Base-by-base conservation (phyloP, 1,140 invertebrate genomes). In the Gonioctena quinquepunctata region DNA sequence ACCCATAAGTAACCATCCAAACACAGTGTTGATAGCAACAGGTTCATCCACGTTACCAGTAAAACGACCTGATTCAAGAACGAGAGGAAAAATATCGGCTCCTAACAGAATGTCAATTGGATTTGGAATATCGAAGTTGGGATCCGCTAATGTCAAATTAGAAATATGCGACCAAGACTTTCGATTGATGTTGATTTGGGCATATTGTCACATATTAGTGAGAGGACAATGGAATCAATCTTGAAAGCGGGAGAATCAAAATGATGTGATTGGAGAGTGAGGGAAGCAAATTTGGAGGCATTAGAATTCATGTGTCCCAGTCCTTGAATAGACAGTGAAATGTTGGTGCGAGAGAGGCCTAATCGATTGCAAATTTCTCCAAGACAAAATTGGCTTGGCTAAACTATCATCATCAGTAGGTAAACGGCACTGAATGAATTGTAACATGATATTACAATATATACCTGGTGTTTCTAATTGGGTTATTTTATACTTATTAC, bases 1-100 rank as follows among this genome's bases (percentile, higher is more conserved):
- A 21, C 65, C 52, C 54, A 66, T 56, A 19, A 66, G 22, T n/a
- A 66, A 57, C 50, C 27, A 57, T 27, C 65, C 65, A 7, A 66
- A 33, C 5, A 33, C 33, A 18, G 65, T 57, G 42, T 66, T 56
- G 16, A 66, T n/a, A 26, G 65, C 65, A 26, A 28, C 27, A 8
- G 65, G 52, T 42, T 59, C 26, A n/a, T 21, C 26, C 8, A 8
- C 7, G 6, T 21, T 28, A 28, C 23, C 50, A 16, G 16, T 7
- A 13, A 66, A 19, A 19, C 27, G 50, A 56, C 50, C 50, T 26
- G 28, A 21, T 13, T 28, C 22, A n/a, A 66, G 19, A 27, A 66
- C 57, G 26, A 27, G 18, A 18, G 65, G 19, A 21, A 56, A 66
- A 19, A 66, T 33, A 66, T 66, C 65, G 13, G 65, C 65, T 27